These are phyloP conservation scores for Dendrolimus pini DNA, from an alignment of 2,888 invertebrate species.

Conservation along the genomic window DNA sequence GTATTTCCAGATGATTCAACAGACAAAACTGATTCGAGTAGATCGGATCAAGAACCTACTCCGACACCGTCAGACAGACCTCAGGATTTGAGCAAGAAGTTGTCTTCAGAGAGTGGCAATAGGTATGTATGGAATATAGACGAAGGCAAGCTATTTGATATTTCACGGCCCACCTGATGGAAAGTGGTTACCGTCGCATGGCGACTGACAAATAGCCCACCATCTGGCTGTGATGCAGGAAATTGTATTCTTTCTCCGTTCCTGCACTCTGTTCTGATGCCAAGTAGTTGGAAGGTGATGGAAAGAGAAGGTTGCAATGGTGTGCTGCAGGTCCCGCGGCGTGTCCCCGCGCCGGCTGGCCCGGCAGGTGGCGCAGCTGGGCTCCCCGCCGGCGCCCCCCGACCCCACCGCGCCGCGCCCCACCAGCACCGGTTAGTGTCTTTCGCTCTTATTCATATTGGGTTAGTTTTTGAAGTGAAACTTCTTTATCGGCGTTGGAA, in stretches of 20 bases:
- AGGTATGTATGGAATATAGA: slow-evolving; percentile 21
- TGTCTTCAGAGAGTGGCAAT: slow-evolving; percentile 31
- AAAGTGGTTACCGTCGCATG: too few relatives aligned
- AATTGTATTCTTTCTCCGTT: too few relatives aligned
- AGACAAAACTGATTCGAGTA: slow-evolving; percentile 58
- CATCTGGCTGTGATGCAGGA: too few relatives aligned
- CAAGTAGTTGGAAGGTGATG: too few relatives aligned
- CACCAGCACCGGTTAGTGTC: neutral
- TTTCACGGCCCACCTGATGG: too few relatives aligned
- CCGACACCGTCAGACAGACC: slow-evolving; percentile 34
- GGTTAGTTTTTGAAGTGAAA: too few relatives aligned
- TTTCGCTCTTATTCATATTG: too few relatives aligned
- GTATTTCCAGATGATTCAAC: slow-evolving; percentile 46
- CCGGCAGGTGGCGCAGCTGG: slow-evolving; percentile 55
- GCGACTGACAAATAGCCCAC: too few relatives aligned
- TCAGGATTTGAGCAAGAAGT: slow-evolving; percentile 44
- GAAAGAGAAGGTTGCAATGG: too few relatives aligned
- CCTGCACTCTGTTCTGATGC: too few relatives aligned
- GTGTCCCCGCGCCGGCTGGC: slow-evolving; percentile 55
- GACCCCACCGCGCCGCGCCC: neutral
- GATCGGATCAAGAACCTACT: slow-evolving; percentile 43
- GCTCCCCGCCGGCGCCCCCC: slow-evolving; percentile 40
- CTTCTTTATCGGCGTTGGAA: too few relatives aligned
- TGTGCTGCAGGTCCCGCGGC: slow-evolving; percentile 27
- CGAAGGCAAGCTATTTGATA: too few relatives aligned